phyloP scores from a whole-genome alignment of 2,888 invertebrate genomes.

The Lathronympha strigana region DNA sequence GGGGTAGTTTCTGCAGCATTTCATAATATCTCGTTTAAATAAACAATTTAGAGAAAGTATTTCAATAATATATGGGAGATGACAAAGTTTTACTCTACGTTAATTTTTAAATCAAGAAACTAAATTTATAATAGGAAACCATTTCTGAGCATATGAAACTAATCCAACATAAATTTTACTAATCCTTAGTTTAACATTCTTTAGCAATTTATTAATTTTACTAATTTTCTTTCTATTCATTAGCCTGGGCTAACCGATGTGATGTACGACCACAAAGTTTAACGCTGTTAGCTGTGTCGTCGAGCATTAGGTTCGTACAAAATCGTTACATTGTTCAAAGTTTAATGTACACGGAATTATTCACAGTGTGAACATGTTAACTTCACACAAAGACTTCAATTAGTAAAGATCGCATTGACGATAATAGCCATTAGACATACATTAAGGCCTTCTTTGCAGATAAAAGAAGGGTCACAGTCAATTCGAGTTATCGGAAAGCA shows the following conservation, averaged over 20 bases:
- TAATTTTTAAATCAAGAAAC: conserved; percentile 34
- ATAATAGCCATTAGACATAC: conserved; percentile 21
- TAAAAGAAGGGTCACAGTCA: conserved; percentile 14
- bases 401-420: conserved; percentile 34
- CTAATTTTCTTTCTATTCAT: conserved; percentile 17
- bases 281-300: neutral
- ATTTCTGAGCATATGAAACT: conserved; percentile 60
- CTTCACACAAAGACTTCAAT: conserved; percentile 33
- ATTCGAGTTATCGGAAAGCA: conserved; percentile 15
- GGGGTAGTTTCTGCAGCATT: conserved; percentile 26
- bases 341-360: conserved; percentile 34
- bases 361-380: conserved; percentile 30
- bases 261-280: neutral
- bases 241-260: neutral
- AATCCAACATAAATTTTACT: conserved; percentile 47
- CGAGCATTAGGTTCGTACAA: conserved; percentile 4
- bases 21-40: too few relatives aligned
- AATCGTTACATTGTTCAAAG: conserved; percentile 36
- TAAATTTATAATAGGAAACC: conserved; percentile 64
- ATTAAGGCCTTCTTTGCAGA: conserved; percentile 21
- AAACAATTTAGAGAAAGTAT: too few relatives aligned
- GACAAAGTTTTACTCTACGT: too few relatives aligned
- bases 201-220: conserved; percentile 45
- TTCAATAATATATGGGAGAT: too few relatives aligned
- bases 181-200: too few relatives aligned